Base-by-base conservation (phyloP, 2,113 vertebrate genomes). In the Larimichthys crocea region DNA sequence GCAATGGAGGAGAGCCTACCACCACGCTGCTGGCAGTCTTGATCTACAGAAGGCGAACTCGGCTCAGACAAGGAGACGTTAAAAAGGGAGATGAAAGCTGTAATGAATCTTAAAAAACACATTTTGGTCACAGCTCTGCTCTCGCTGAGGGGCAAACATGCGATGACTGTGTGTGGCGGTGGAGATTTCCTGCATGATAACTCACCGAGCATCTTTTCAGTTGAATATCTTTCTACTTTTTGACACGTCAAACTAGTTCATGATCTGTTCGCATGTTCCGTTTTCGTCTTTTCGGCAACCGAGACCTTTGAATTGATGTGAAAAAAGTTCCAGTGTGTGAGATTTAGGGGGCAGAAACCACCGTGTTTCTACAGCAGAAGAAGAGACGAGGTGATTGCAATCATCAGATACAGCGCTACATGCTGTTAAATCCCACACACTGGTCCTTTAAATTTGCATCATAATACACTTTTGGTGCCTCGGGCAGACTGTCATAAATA, bases 401-500 rank as follows among this genome's bases (percentile, higher is more conserved):
- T 40, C 35, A 8, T 35, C 35, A 40, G 35, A 40, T 40, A 40
- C 35, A 40, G 7, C 35, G 8, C 35, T 40, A 40, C 35, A 40
- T 40, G 35, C 35, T 40, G 35, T 40, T 40, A 40, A 40, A 40
- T 40, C 35, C 14, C 44, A 46, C 44, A 11, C 44, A 14, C 10
- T 15, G 44, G 44, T 11, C 12, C 35, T 49, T 2, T 40, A 40
- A n/a, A 66, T 35, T 7, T 48, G 9, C 15, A 68, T 59, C 14
- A 9, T 52, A 49, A 73, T 40, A 42, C 22, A 29, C 46, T 50
- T 50, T 12, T 60, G 67, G 15, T 2, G 31, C 35, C 24, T 22
- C 11, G 19, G 29, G 55, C 52, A 52, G 9, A 10, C n/a, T 52
- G 61, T 24, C 22, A 77, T 72, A 57, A 70, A 80, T 49, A 57